Base-by-base conservation (phyloP, 2,888 invertebrate species). In the Dendrolimus pini region DNA sequence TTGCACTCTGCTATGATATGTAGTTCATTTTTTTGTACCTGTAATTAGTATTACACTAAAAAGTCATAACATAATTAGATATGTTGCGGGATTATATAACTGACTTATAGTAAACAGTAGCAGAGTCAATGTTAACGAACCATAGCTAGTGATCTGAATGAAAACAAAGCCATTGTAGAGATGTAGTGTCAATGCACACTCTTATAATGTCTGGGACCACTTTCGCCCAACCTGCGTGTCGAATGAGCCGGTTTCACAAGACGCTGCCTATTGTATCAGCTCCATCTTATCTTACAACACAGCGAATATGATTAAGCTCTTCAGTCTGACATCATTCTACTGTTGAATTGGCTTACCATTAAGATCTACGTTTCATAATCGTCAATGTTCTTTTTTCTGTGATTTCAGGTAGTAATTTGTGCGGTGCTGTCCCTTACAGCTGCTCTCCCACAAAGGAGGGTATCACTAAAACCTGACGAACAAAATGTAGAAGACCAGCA, bases 171-270 rank as follows among this genome's bases (percentile, higher is more conserved):
- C 68, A 68, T 74, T 75, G 78, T 74, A 72, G 72, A 70, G 74
- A 77, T 80, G 76, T 68, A 79, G 73, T 76, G 76, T 69, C 80
- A 74, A 83, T 84, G 79, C 76, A 75, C 56, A 56, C 13, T 47
- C 42, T 41, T 77, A 77, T 77, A 75, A 76, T 73, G 76, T 72
- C 69, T 73, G 78, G 67, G 76, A 76, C 78, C 75, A 83, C 89
- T 89, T 90, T 89, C 89, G 88, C 89, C 87, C 83, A 82, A 82
- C 78, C 78, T 77, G 85, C 81, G 83, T 88, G 82, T 78, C 82
- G 83, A 83, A 82, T 76, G 78, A 78, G 77, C 77, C 75, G 75
- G 79, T 82, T 88, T 84, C 87, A 82, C 80, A 85, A 88, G 79
- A 80, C 73, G 70, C 75, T 74, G 74, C 78, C 85, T 81, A 89